Base-by-base conservation (phyloP, 2,113 vertebrate species). In the Micromys minutus region DNA sequence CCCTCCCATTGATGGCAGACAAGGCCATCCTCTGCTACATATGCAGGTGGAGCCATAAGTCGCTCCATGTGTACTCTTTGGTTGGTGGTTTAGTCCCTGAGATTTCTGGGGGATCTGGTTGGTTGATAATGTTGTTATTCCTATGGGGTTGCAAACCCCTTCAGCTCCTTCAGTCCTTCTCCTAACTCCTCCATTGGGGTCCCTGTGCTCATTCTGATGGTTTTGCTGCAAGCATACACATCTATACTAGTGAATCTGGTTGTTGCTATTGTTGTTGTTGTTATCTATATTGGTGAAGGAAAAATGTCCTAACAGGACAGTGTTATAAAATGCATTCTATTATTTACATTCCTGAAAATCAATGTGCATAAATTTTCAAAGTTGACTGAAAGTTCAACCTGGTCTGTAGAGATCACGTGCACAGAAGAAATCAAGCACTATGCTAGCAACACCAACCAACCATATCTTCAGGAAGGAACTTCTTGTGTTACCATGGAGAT, bases 381-480 rank as follows among this genome's bases (percentile, higher is more conserved):
- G 10, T 31, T 81, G 19, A 47, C n/a, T 10, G 26, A 52, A 90
- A 81, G 42, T 7, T 7, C 22, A 89, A 57, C 0, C 34, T 59
- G 21, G 11, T 69, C 0, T 69, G 52, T 65, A 13, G 16, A 61
- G 11, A 34, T 90, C 17, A 92, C 16, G 15, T 84, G 10, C 21
- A 2, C 0, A 13, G 4, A 24, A 39, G n/a, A 19, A 92, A 39
- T 72, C n/a, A 88, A 90, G 57, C 67, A 12, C 1, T 80, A 69
- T 4, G 0, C 5, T 80, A 31, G 3, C n/a, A 42, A 36, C 0
- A 21, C 2, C 13, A 65, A 50, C 10, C 13, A 77, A 19, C 3
- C 22, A 2, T 45, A 21, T 84, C 34, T 79, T 85, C 11, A 79
- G 21, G 12, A 36, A 26, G 50, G 94, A 15, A 0, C 0, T 29